Evolutionary conservation across 2,797 vertebrate genomes (phyloP).

Genomic region (Danio albolineatus): DNA sequence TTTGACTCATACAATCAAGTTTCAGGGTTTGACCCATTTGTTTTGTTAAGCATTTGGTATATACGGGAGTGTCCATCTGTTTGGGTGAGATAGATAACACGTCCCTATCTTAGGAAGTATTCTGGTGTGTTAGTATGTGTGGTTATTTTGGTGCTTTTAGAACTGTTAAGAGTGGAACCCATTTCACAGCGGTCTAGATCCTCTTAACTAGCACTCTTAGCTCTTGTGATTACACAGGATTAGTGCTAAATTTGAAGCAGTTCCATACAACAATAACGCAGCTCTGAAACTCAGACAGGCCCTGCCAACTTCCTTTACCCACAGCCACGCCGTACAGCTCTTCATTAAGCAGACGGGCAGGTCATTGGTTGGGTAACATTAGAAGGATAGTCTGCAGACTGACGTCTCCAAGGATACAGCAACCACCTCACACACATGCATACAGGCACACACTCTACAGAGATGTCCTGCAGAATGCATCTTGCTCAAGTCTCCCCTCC

Average conservation of each 20-base stretch:
- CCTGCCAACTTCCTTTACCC: conserved; percentile 29
- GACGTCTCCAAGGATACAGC: conserved; percentile 61
- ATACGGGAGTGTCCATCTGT: conserved; percentile 11
- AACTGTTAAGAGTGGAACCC: conserved; percentile 41
- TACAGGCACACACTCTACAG: conserved; percentile 42
- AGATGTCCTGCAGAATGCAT: conserved; percentile 39
- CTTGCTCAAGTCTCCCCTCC: conserved; percentile 56
- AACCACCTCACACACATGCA: conserved; percentile 18
- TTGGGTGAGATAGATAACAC: conserved; percentile 48
- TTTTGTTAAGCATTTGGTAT: conserved; percentile 4
- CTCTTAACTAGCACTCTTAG: conserved; percentile 71
- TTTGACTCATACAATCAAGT: conserved; percentile 18
- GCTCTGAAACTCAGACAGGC: conserved; percentile 29
- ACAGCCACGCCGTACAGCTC: conserved; percentile 43
- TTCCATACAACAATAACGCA: conserved; percentile 56
- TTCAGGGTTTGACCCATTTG: neutral
- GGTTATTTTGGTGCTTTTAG: conserved; percentile 35
- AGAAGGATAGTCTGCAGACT: conserved; percentile 45
- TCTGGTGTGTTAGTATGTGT: conserved; percentile 30
- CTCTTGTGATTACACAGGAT: conserved; percentile 74
- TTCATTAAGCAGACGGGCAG: conserved; percentile 54
- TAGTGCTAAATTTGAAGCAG: conserved; percentile 71
- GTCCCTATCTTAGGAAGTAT: conserved; percentile 55
- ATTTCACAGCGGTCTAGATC: conserved; percentile 64
- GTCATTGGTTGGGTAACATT: conserved; percentile 42